These are phyloP conservation scores for Coendou prehensilis DNA, from an alignment of 2,797 vertebrate species.

Conservation along the genomic window DNA sequence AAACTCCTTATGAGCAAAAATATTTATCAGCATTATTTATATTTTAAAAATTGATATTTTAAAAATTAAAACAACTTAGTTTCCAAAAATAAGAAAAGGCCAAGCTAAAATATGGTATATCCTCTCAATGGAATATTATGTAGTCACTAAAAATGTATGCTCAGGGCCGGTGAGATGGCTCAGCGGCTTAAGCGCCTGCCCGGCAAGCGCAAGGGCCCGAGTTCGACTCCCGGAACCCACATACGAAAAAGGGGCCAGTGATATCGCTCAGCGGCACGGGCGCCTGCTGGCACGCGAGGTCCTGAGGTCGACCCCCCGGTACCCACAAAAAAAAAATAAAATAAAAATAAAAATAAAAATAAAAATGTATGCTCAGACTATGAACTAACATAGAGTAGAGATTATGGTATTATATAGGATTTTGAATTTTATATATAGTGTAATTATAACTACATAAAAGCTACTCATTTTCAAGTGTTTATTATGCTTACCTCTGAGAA, in stretches of 20 bases:
- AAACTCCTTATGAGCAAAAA: slow-evolving; percentile 58
- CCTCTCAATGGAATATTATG: not conserved
- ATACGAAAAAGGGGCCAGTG: too few relatives aligned
- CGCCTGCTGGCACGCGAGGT: too few relatives aligned
- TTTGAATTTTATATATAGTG: not conserved
- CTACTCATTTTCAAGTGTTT: slow-evolving; percentile 4
- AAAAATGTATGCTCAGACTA: not conserved
- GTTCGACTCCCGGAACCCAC: too few relatives aligned
- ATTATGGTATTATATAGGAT: slow-evolving; percentile 12
- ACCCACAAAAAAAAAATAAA: too few relatives aligned
- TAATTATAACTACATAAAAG: slow-evolving; percentile 29
- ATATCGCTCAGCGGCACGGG: too few relatives aligned
- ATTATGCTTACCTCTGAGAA: slow-evolving; percentile 22
- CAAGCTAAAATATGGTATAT: slow-evolving; percentile 27
- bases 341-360: too few relatives aligned
- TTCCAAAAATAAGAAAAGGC: slow-evolving; percentile 52
- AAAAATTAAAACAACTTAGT: slow-evolving; percentile 20
- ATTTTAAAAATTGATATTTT: slow-evolving; percentile 38
- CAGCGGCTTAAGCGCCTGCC: too few relatives aligned
- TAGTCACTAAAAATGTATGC: not conserved
- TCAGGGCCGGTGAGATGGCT: too few relatives aligned
- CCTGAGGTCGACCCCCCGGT: too few relatives aligned
- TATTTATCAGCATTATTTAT: slow-evolving; percentile 21
- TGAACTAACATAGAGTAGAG: slow-evolving; percentile 2
- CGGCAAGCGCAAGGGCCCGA: too few relatives aligned